Evolutionary conservation across 2,888 invertebrate species (phyloP).

Genomic region (Altica lythri): DNA sequence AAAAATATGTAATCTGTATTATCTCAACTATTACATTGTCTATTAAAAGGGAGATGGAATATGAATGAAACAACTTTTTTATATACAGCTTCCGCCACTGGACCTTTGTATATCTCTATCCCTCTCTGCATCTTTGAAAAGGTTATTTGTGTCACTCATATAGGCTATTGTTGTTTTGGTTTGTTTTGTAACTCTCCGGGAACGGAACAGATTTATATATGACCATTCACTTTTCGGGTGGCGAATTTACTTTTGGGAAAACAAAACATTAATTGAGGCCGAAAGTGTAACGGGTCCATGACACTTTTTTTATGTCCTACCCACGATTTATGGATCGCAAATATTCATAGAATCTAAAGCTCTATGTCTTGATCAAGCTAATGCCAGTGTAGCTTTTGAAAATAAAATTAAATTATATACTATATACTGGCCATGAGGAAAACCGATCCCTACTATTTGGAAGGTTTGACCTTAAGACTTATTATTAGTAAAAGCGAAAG

Average conservation of each 20-base stretch:
- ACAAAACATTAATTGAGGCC: conserved; percentile 51
- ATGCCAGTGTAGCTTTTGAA: too few relatives aligned
- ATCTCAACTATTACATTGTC: too few relatives aligned
- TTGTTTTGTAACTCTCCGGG: conserved; percentile 56
- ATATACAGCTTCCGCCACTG: conserved; percentile 9
- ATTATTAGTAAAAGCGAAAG: too few relatives aligned
- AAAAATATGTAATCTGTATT: too few relatives aligned
- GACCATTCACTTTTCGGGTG: conserved; percentile 42
- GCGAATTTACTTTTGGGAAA: conserved; percentile 46
- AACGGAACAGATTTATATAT: conserved; percentile 53
- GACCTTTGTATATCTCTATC: conserved; percentile 24
- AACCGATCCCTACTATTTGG: too few relatives aligned
- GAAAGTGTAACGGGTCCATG: conserved; percentile 47
- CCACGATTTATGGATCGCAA: conserved; percentile 37
- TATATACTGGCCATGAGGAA: too few relatives aligned
- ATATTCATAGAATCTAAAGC: too few relatives aligned
- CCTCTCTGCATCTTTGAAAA: conserved; percentile 33
- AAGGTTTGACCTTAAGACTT: too few relatives aligned
- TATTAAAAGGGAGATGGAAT: too few relatives aligned
- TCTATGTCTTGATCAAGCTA: too few relatives aligned
- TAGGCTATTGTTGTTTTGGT: conserved; percentile 55
- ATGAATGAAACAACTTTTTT: too few relatives aligned
- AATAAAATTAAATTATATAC: too few relatives aligned
- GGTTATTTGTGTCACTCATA: conserved; percentile 58
- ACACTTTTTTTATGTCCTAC: conserved; percentile 38